A percentile compares a stretch with the other conserved stretches of the same genome.
Conservation (phyloP, 2,113 vertebrate genomes). For the Larimichthys polyactis region DNA sequence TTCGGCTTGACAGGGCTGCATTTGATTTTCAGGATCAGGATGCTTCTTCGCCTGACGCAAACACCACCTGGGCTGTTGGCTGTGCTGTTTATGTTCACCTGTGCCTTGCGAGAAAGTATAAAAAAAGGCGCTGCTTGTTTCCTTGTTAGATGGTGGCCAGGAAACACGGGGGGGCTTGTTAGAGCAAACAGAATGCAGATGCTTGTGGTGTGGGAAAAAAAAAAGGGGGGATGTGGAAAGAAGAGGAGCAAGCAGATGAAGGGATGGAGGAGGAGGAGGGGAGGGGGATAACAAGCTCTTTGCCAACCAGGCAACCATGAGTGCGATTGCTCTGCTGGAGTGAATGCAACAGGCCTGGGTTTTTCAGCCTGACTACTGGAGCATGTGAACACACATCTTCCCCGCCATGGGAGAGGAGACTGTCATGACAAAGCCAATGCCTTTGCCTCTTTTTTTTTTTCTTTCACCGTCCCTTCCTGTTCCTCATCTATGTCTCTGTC, state of each 20-base stretch:
- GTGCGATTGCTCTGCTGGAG: constrained; percentile 64
- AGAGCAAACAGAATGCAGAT: constrained; percentile 75
- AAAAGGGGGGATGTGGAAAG: constrained; percentile 38
- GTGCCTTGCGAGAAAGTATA: constrained; percentile 46
- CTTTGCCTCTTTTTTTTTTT: constrained; percentile 42
- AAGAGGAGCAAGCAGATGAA: constrained; percentile 54
- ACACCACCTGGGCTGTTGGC: constrained; percentile 55
- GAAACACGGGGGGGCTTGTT: constrained; percentile 47
- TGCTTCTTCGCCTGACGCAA: constrained; percentile 25
- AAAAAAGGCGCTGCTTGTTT: constrained; percentile 63
- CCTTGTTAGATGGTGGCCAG: constrained; percentile 60
- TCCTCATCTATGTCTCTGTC: constrained; percentile 53
- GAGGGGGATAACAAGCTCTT: constrained; percentile 76
- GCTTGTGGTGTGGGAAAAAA: constrained; percentile 59
- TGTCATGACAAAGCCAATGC: constrained; percentile 75
- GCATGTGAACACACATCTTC: constrained; percentile 75
- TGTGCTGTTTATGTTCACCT: constrained; percentile 59
- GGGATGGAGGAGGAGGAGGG: constrained; percentile 19
- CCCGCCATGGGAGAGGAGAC: constrained; percentile 65
- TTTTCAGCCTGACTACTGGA: constrained; percentile 80
- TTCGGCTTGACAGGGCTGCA: constrained; percentile 44
- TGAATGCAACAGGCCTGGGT: constrained; percentile 80
- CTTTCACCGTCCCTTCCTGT: constrained; percentile 57
- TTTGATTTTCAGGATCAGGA: constrained; percentile 64
- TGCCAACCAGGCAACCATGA: constrained; percentile 78